phyloP scores from a whole-genome alignment of 2,113 vertebrate genomes.

The Catagonus wagneri region DNA sequence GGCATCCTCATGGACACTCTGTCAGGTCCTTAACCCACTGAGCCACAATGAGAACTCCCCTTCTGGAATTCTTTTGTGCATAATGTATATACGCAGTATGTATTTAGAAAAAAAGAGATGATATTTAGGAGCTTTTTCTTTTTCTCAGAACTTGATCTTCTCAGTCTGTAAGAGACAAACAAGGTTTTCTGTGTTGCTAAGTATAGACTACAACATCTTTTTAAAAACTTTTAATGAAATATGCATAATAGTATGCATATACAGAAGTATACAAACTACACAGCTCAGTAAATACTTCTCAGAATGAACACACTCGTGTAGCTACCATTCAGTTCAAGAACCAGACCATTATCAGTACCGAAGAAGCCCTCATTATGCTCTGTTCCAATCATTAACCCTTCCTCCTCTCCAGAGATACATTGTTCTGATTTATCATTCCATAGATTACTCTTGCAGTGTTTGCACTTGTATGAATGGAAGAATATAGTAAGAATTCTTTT shows the following conservation, averaged over 20 bases:
- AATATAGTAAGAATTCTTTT: background rate
- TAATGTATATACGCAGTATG: background rate
- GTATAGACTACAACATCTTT: background rate
- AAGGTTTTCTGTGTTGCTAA: background rate
- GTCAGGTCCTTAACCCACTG: no score
- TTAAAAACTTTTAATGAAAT: background rate
- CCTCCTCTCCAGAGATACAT: background rate
- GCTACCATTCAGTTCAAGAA: background rate
- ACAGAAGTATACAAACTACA: background rate
- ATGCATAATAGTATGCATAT: background rate
- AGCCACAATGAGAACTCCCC: background rate
- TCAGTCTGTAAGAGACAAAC: background rate
- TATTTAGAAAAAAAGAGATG: background rate
- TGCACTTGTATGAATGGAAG: background rate
- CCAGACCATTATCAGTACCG: background rate
- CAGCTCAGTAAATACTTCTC: background rate
- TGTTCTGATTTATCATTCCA: background rate
- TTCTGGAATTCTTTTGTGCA: background rate
- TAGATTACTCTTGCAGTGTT: background rate
- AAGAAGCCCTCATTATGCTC: background rate
- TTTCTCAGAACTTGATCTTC: background rate
- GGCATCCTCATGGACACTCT: no score
- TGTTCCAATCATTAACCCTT: background rate
- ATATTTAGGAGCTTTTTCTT: conserved; percentile 6
- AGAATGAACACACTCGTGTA: background rate